These are phyloP conservation scores for Sitobion miscanthi DNA, from an alignment of 1,140 invertebrate species.

Conservation along the genomic window DNA sequence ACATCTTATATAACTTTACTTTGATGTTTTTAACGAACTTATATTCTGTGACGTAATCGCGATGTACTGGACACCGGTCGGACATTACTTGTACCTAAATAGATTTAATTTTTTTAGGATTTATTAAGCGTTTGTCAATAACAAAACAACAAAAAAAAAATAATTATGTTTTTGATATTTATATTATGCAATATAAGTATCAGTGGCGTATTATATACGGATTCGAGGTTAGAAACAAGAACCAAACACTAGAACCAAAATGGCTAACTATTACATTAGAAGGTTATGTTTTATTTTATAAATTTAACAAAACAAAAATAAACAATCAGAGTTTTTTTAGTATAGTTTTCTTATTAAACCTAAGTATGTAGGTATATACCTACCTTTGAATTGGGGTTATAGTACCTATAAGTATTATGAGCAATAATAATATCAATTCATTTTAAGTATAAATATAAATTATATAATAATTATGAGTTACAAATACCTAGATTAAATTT, in stretches of 20 bases:
- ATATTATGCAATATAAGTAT: no score
- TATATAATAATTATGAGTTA: not conserved
- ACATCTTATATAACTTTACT: not conserved
- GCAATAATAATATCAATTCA: not conserved
- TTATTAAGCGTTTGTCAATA: not conserved
- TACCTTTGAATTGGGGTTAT: not conserved
- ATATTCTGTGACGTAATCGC: not conserved
- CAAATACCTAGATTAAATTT: not conserved
- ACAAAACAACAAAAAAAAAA: not conserved
- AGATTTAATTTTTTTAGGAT: not conserved
- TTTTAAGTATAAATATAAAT: not conserved
- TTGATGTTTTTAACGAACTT: not conserved
- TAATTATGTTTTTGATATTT: not conserved
- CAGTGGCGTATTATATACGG: not conserved
- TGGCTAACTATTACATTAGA: not conserved
- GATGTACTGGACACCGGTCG: not conserved
- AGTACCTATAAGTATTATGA: not conserved
- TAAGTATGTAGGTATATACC: not conserved
- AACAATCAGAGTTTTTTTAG: no score
- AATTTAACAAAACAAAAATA: no score
- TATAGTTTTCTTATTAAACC: not conserved
- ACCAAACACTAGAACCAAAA: not conserved
- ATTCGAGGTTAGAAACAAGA: not conserved
- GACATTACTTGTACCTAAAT: not conserved
- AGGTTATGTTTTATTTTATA: not conserved